These are phyloP conservation scores for Periphyllus acericola DNA, from an alignment of 2,888 invertebrate species.

Conservation along the genomic window DNA sequence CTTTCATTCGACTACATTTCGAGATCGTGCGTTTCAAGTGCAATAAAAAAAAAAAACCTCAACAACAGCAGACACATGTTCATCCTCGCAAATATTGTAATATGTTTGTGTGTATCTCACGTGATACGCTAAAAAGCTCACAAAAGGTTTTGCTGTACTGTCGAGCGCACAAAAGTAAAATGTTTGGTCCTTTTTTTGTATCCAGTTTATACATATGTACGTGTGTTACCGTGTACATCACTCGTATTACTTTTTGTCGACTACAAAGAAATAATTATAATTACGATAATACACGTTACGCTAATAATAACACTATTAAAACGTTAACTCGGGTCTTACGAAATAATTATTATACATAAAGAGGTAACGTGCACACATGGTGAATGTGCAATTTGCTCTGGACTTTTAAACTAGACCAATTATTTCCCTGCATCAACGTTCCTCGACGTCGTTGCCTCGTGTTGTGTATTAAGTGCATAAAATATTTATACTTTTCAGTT, in stretches of 20 bases:
- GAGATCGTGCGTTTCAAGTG: not conserved
- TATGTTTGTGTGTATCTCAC: not conserved
- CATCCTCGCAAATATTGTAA: not conserved
- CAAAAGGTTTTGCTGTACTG: not conserved
- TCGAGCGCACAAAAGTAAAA: not conserved
- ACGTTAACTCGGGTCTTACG: too few relatives aligned
- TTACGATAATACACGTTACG: not conserved
- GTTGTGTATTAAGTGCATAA: too few relatives aligned
- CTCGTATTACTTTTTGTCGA: not conserved
- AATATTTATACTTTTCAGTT: too few relatives aligned
- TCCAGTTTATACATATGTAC: not conserved
- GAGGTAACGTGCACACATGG: too few relatives aligned
- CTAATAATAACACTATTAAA: too few relatives aligned
- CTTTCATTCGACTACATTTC: slow-evolving; percentile 1
- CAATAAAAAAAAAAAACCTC: not conserved
- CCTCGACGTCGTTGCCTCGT: too few relatives aligned
- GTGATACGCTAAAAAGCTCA: not conserved
- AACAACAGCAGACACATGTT: not conserved
- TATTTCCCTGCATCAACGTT: too few relatives aligned
- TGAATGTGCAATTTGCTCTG: too few relatives aligned
- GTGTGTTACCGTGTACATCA: not conserved
- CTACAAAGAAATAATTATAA: not conserved
- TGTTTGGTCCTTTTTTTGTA: not conserved
- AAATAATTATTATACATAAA: too few relatives aligned
- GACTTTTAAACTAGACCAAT: too few relatives aligned